Evolutionary conservation across 2,888 invertebrate species (phyloP).

Genomic region (Electrophaes corylata): DNA sequence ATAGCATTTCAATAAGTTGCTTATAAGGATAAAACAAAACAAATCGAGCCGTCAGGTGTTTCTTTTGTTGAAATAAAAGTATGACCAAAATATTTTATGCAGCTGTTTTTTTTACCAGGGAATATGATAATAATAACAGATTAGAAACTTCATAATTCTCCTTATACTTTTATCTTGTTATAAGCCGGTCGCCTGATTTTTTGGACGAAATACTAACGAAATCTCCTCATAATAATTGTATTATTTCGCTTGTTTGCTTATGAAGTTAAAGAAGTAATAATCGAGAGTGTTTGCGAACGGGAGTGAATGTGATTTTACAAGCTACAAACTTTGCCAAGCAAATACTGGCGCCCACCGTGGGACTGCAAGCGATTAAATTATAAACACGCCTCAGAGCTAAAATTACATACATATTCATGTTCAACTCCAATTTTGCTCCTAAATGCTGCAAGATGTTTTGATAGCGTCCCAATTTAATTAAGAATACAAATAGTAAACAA

Average conservation of each 20-base stretch:
- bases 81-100: too few species aligned
- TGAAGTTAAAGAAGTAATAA: slow-evolving; percentile 39
- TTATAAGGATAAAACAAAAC: too few species aligned
- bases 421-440: slow-evolving; percentile 36
- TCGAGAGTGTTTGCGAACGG: slow-evolving; percentile 44
- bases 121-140: too few species aligned
- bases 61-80: too few species aligned
- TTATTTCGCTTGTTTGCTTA: slow-evolving; percentile 14
- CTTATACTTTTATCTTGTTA: too few species aligned
- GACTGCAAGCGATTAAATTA: slow-evolving; percentile 55
- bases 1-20: too few species aligned
- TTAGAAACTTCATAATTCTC: too few species aligned
- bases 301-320: slow-evolving; percentile 46
- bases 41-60: too few species aligned
- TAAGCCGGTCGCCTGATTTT: neutral
- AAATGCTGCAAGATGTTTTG: slow-evolving; percentile 35
- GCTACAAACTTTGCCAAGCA: slow-evolving; percentile 54
- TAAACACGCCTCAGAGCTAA: slow-evolving; percentile 50
- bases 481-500: slow-evolving; percentile 12
- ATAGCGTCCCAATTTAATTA: slow-evolving; percentile 36
- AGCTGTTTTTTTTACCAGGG: too few species aligned
- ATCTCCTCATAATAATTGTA: neutral
- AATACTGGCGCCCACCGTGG: slow-evolving; percentile 54
- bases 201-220: neutral
- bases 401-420: slow-evolving; percentile 64